Percentiles rank a stretch among this genome's conserved stretches.
phyloP scores from a whole-genome alignment of 2,888 invertebrate species.

The Monopis laevigella region DNA sequence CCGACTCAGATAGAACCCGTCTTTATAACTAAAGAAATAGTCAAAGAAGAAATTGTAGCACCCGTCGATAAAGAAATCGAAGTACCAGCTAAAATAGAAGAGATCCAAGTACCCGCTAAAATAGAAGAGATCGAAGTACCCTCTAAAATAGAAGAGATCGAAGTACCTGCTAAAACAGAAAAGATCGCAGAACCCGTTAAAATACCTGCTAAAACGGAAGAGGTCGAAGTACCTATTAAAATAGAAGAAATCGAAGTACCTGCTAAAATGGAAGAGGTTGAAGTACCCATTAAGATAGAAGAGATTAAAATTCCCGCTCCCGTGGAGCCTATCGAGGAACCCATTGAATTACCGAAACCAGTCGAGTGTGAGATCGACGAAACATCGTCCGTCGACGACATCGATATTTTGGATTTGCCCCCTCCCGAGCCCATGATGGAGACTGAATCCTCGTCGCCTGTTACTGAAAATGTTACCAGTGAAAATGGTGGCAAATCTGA shows the following conservation, averaged over 20 bases:
- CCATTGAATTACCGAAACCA: neutral
- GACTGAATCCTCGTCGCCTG: no score
- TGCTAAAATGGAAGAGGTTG: neutral
- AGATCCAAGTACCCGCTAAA: neutral
- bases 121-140: no score
- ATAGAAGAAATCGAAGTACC: neutral
- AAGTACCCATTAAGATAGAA: no score
- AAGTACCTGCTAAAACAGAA: neutral
- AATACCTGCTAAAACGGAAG: neutral
- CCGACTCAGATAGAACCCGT: neutral
- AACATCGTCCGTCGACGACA: no score
- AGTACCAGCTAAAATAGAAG: neutral
- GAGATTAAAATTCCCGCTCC: no score
- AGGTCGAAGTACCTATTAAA: neutral
- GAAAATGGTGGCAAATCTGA: neutral
- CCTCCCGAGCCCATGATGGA: no score
- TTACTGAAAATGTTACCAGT: neutral
- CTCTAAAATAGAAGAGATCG: slow-evolving; percentile 3
- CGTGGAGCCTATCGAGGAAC: neutral
- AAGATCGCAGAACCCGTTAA: neutral
- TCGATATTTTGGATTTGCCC: no score
- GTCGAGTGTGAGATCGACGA: neutral
- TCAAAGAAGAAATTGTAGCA: neutral
- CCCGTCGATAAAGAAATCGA: slow-evolving; percentile 1
- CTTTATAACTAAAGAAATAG: neutral